phyloP scores from a whole-genome alignment of 2,113 vertebrate genomes.

The Myotis yumanensis region DNA sequence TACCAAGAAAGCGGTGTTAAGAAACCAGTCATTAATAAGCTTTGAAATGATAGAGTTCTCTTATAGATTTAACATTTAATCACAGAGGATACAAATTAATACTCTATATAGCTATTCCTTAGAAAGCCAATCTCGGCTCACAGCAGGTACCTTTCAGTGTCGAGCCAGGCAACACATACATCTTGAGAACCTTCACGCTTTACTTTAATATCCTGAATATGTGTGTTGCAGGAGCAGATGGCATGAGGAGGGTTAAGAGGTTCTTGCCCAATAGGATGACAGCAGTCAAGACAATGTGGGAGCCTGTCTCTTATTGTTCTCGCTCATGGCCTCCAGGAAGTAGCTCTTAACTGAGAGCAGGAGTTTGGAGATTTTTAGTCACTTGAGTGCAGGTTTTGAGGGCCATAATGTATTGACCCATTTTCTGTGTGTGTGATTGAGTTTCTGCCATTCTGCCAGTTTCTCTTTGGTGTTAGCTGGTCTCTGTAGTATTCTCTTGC shows the following conservation, averaged over 20 bases:
- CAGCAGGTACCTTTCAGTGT: neutral
- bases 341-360: slow-evolving; percentile 16
- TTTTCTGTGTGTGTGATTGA: slow-evolving; percentile 66
- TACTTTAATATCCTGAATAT: slow-evolving; percentile 1
- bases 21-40: neutral
- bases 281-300: neutral
- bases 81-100: slow-evolving; percentile 24
- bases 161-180: neutral
- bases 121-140: neutral
- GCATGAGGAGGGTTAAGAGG: neutral
- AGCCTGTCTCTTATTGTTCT: neutral
- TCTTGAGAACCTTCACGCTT: slow-evolving; percentile 1
- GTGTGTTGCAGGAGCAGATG: neutral
- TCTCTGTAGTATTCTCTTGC: slow-evolving; percentile 64
- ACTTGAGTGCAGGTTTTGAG: slow-evolving; percentile 39
- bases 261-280: neutral
- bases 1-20: slow-evolving; percentile 26
- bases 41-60: slow-evolving; percentile 16
- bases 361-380: slow-evolving; percentile 30
- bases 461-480: slow-evolving; percentile 56
- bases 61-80: slow-evolving; percentile 51
- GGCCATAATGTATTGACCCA: slow-evolving; percentile 66
- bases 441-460: slow-evolving; percentile 69
- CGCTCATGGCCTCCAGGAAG: neutral
- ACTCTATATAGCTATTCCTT: slow-evolving; percentile 36